These are phyloP conservation scores for Nixonia krombeini DNA, from an alignment of 1,140 invertebrate species.

Conservation along the genomic window DNA sequence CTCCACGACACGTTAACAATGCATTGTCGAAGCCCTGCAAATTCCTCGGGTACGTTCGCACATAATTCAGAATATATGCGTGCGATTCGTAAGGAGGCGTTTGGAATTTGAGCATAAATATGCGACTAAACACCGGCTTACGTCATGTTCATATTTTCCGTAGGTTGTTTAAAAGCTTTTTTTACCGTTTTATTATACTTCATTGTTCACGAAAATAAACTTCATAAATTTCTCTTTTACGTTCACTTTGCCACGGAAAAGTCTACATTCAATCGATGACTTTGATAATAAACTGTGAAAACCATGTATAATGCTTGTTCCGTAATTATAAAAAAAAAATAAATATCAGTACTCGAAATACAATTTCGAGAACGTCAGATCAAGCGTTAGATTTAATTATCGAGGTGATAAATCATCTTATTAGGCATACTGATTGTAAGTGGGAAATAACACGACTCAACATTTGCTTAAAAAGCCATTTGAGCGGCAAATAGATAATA, in stretches of 20 bases:
- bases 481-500: too few species aligned
- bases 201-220: constrained; percentile 12
- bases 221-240: too few species aligned
- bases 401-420: too few species aligned
- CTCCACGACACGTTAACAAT: constrained; percentile 31
- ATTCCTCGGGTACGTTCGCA: constrained; percentile 26
- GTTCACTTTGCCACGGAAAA: not conserved
- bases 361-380: too few species aligned
- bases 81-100: constrained; percentile 35
- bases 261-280: not conserved
- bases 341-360: not conserved
- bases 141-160: constrained; percentile 20
- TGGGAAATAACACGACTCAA: too few species aligned
- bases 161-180: constrained; percentile 13
- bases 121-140: constrained; percentile 5
- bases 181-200: not conserved
- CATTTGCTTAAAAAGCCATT: too few species aligned
- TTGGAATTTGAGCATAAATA: constrained; percentile 40
- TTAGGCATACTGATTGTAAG: too few species aligned
- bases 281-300: not conserved
- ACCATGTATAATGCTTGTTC: too few species aligned
- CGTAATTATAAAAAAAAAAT: too few species aligned
- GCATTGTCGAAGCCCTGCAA: constrained; percentile 18
- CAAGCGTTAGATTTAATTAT: too few species aligned
- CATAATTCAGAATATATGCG: constrained; percentile 39